phyloP scores from a whole-genome alignment of 2,888 invertebrate species.

The Drosophila recens region DNA sequence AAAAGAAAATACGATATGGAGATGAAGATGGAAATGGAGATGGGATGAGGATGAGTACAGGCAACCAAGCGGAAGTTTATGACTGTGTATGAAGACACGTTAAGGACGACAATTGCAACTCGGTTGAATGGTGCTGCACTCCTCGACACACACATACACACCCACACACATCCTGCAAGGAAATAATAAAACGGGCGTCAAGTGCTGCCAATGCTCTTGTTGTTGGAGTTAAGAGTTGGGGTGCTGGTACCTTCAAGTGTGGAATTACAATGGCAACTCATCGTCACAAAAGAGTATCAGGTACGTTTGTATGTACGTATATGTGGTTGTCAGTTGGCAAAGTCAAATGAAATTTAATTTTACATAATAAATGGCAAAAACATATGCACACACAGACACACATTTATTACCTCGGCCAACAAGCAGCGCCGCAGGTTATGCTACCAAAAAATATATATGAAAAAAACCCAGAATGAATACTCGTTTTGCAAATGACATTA shows the following conservation, averaged over 20 bases:
- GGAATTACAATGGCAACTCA: conserved; percentile 28
- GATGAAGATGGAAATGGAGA: conserved; percentile 8
- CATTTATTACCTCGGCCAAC: conserved; percentile 52
- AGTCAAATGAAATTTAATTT: conserved; percentile 69
- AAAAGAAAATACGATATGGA: conserved; percentile 36
- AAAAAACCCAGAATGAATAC: conserved; percentile 23
- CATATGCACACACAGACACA: conserved; percentile 38
- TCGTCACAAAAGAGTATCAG: conserved; percentile 38
- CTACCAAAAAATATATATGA: conserved; percentile 34
- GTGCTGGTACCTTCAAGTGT: conserved; percentile 1
- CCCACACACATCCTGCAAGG: conserved; percentile 36
- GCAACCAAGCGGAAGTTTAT: conserved; percentile 75
- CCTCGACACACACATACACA: conserved; percentile 20
- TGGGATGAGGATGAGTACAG: conserved; percentile 6
- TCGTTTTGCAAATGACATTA: conserved; percentile 54
- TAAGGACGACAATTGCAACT: conserved; percentile 37
- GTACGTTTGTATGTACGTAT: not conserved
- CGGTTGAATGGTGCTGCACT: conserved; percentile 38
- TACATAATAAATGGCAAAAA: conserved; percentile 65
- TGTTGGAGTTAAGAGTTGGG: conserved; percentile 7
- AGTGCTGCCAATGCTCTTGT: conserved; percentile 46
- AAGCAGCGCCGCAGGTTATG: conserved; percentile 48
- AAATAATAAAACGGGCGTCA: conserved; percentile 53
- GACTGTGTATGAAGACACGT: conserved; percentile 59
- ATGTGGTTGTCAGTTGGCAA: conserved; percentile 31